Evolutionary conservation across 2,888 invertebrate species (phyloP).

Genomic region (Hirtodrosophila histrioides): DNA sequence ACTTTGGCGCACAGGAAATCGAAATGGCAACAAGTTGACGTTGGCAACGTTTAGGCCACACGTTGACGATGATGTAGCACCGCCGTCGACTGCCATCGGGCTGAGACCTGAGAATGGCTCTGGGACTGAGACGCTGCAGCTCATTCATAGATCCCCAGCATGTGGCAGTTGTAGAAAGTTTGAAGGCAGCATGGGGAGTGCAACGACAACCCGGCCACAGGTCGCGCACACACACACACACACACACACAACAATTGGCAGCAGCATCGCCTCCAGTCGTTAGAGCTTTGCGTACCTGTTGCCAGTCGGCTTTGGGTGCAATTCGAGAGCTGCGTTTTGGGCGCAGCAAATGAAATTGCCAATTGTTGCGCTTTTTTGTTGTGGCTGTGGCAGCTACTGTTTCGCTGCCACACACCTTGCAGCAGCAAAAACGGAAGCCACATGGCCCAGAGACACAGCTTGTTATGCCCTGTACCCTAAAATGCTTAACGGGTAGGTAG

Average conservation of each 20-base stretch:
- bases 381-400: constrained; percentile 68
- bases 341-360: constrained; percentile 76
- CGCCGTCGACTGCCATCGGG: constrained; percentile 23
- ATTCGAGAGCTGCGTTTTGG: constrained; percentile 47
- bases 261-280: constrained; percentile 32
- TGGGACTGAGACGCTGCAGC: constrained; percentile 4
- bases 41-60: constrained; percentile 31
- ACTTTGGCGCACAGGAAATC: constrained; percentile 70
- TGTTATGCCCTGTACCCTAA: constrained; percentile 11
- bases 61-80: constrained; percentile 76
- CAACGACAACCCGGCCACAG: constrained; percentile 37
- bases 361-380: constrained; percentile 64
- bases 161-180: constrained; percentile 74
- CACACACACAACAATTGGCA: constrained; percentile 19
- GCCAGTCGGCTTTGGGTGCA: constrained; percentile 16
- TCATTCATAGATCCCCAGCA: constrained; percentile 70
- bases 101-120: constrained; percentile 30
- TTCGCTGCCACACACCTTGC: constrained; percentile 70
- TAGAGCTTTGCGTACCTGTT: constrained; percentile 66
- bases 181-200: constrained; percentile 44
- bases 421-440: constrained; percentile 60
- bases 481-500: too few relatives aligned
- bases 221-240: constrained; percentile 35
- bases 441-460: constrained; percentile 26
- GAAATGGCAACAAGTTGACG: constrained; percentile 77